A percentile compares a stretch with the other conserved stretches of the same genome.
phyloP scores from a whole-genome alignment of 2,888 invertebrate genomes.

The Sphaerophoria taeniata region DNA sequence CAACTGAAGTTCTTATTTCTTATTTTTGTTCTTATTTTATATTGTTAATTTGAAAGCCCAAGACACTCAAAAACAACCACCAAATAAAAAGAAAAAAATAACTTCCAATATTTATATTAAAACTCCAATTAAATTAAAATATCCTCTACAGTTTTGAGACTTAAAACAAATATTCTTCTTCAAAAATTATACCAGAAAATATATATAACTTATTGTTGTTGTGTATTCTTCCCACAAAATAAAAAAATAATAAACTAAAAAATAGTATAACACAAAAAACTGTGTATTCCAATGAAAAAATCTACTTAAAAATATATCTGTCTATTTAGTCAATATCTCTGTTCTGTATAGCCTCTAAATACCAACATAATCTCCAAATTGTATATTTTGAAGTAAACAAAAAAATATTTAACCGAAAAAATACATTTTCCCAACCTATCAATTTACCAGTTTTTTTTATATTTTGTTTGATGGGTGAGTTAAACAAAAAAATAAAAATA shows the following conservation, averaged over 20 bases:
- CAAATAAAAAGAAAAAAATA: background rate
- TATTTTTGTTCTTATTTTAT: no score
- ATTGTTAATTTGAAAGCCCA: no score
- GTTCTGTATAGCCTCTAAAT: slow-evolving; percentile 21
- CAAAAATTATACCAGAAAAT: background rate
- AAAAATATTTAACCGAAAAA: slow-evolving; percentile 18
- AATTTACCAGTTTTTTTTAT: background rate
- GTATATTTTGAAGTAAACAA: slow-evolving; percentile 27
- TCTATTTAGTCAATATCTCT: slow-evolving; percentile 51
- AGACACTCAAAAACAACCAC: background rate
- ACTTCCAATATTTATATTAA: background rate
- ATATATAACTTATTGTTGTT: slow-evolving; percentile 41
- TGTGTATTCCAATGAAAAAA: slow-evolving; percentile 52
- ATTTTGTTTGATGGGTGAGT: slow-evolving; percentile 31
- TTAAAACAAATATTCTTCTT: background rate
- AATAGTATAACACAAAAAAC: slow-evolving; percentile 10
- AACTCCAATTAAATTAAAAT: slow-evolving; percentile 4
- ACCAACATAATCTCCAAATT: slow-evolving; percentile 53
- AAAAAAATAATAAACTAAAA: slow-evolving; percentile 15
- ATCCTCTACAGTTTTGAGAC: slow-evolving; percentile 20
- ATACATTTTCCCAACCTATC: slow-evolving; percentile 51
- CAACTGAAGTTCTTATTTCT: no score
- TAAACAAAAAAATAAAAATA: background rate
- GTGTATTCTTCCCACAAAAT: slow-evolving; percentile 45
- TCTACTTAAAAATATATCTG: slow-evolving; percentile 55